Evolutionary conservation across 2,113 vertebrate species (phyloP).

Genomic region (Otocyon megalotis): DNA sequence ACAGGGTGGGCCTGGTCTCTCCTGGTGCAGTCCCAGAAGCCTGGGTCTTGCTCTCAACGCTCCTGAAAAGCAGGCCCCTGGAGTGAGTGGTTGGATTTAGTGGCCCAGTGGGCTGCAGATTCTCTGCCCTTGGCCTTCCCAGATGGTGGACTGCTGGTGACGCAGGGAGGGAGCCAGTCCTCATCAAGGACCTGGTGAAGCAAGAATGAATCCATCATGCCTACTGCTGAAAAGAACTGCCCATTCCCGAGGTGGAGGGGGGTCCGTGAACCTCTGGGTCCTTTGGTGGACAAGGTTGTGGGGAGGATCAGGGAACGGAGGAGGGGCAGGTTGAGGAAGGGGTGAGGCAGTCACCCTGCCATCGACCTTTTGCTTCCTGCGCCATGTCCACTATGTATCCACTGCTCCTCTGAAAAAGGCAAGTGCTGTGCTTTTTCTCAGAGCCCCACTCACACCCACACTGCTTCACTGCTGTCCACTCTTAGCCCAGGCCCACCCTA

Average conservation of each 20-base stretch:
- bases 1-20: background rate
- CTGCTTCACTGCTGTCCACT: background rate
- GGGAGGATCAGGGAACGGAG: background rate
- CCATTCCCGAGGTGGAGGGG: background rate
- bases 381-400: background rate
- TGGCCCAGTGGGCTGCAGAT: background rate
- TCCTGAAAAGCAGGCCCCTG: background rate
- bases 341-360: background rate
- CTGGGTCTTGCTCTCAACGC: background rate
- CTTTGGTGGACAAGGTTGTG: background rate
- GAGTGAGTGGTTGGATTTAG: background rate
- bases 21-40: background rate
- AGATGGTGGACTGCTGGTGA: background rate
- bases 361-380: background rate
- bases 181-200: background rate
- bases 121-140: background rate
- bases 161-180: background rate
- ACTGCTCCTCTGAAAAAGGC: background rate
- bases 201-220: background rate
- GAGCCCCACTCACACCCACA: background rate
- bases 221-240: background rate
- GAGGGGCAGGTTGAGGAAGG: background rate
- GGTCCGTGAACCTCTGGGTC: background rate
- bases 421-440: background rate
- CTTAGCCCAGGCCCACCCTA: background rate